Evolutionary conservation across 37 sponge, comb jelly and placozoan species (phyloP).

Genomic region (Amphimedon queenslandica): DNA sequence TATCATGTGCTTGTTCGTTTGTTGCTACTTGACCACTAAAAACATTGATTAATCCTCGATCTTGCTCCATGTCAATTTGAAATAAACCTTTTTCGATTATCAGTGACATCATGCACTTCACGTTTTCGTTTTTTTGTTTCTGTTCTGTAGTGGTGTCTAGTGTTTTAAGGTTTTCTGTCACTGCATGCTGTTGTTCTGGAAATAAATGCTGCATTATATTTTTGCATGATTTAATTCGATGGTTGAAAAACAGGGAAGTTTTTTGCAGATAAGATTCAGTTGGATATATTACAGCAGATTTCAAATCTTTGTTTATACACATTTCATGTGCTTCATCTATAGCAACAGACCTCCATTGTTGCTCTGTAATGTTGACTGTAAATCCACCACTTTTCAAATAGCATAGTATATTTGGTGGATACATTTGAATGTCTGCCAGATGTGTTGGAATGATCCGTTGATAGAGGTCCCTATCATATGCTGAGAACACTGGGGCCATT

Average conservation of each 20-base stretch:
- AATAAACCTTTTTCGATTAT: not conserved
- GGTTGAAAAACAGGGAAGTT: conserved; percentile 1
- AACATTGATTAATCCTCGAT: not conserved
- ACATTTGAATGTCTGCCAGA: not conserved
- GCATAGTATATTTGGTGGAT: not conserved
- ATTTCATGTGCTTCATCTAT: conserved; percentile 54
- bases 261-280: conserved; percentile 5
- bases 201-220: not conserved
- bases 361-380: conserved; percentile 16
- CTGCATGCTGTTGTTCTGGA: not conserved
- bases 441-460: conserved; percentile 16
- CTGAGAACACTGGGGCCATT: conserved; percentile 20
- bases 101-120: not conserved
- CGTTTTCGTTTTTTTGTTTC: conserved; percentile 7
- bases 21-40: conserved; percentile 4
- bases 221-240: not conserved
- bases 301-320: conserved; percentile 20
- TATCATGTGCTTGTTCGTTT: conserved; percentile 8
- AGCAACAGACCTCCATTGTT: conserved; percentile 16
- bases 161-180: too few relatives aligned
- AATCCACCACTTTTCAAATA: conserved; percentile 14
- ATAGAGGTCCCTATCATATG: conserved; percentile 23
- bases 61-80: not conserved
- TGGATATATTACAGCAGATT: conserved; percentile 8
- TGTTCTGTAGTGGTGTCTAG: not conserved